Evolutionary conservation across 1,140 invertebrate genomes (phyloP).

Genomic region (Drosophila pruinosa): DNA sequence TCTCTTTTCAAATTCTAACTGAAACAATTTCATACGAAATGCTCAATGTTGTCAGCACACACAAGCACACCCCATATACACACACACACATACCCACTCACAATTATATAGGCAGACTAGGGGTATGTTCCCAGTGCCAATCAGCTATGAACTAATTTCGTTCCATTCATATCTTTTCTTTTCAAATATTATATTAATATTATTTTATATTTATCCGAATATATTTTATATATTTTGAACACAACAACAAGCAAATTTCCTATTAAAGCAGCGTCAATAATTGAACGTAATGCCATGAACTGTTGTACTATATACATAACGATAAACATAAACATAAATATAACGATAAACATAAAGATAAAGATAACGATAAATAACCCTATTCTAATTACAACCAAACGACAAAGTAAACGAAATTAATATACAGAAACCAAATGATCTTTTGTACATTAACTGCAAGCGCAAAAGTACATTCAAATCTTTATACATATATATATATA

Average conservation of each 20-base stretch:
- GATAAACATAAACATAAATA: conserved; percentile 37
- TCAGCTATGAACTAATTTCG: conserved; percentile 44
- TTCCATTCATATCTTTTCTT: conserved; percentile 25
- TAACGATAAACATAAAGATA: conserved; percentile 53
- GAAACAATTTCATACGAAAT: conserved; percentile 58
- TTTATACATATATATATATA: conserved; percentile 19
- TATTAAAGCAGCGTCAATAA: conserved; percentile 60
- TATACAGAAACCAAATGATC: conserved; percentile 74
- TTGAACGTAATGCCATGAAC: conserved; percentile 64
- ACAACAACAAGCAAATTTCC: conserved; percentile 45
- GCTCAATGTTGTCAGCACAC: conserved; percentile 63
- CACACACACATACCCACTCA: conserved; percentile 23
- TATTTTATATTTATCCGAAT: conserved; percentile 19
- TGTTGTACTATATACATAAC: conserved; percentile 63
- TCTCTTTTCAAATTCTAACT: conserved; percentile 33
- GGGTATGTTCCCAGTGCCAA: conserved; percentile 66
- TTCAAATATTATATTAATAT: conserved; percentile 40
- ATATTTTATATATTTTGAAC: conserved; percentile 22
- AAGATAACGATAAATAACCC: conserved; percentile 35
- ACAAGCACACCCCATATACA: conserved; percentile 11
- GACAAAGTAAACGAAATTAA: conserved; percentile 68
- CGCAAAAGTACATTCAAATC: conserved; percentile 27
- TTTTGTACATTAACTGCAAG: conserved; percentile 64
- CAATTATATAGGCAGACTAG: conserved; percentile 41
- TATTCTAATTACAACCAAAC: conserved; percentile 45